Evolutionary conservation across 2,113 vertebrate species (phyloP).

Genomic region (Sigmodon hispidus): DNA sequence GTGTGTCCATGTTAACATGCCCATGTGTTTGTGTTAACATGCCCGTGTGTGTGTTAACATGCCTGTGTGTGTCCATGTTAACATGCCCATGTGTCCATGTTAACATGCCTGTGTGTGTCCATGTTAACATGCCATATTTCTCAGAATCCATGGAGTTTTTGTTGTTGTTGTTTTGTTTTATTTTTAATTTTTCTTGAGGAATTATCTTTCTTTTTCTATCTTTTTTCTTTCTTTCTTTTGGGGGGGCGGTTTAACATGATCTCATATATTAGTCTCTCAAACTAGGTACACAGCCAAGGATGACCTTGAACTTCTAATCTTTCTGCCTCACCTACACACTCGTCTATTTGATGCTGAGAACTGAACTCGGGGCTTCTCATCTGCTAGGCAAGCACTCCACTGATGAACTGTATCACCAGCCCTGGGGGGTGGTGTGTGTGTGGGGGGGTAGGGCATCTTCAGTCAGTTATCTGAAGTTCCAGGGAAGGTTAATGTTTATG

Average conservation of each 20-base stretch:
- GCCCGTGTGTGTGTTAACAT: too few relatives aligned
- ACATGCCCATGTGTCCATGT: background rate
- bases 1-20: too few relatives aligned
- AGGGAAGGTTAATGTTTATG: background rate
- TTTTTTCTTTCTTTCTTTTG: too few relatives aligned
- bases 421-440: background rate
- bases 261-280: background rate
- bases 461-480: background rate
- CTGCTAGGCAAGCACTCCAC: background rate
- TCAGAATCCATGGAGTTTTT: background rate
- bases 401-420: background rate
- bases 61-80: background rate
- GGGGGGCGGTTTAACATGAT: background rate
- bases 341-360: background rate
- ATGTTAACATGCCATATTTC: too few relatives aligned
- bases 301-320: background rate
- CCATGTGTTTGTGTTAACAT: too few relatives aligned
- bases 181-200: background rate
- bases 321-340: background rate
- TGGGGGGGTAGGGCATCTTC: background rate
- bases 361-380: background rate
- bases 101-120: background rate
- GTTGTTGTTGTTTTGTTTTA: background rate
- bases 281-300: background rate
- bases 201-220: background rate